phyloP scores from a whole-genome alignment of 2,113 vertebrate genomes.

The Cromileptes altivelis region DNA sequence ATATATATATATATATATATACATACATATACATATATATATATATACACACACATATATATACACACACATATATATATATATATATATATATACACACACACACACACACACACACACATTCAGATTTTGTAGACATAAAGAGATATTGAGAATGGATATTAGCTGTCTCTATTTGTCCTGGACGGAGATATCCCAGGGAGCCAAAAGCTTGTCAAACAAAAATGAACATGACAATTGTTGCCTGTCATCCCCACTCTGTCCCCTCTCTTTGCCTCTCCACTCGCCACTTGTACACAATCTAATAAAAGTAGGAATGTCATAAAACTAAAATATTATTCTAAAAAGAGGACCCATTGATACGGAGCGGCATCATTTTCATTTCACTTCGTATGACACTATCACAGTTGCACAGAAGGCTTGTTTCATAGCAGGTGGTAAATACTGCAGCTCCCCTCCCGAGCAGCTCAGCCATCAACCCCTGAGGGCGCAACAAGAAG shows the following conservation, averaged over 20 bases:
- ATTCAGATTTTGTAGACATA: constrained; percentile 21
- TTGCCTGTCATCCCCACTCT: constrained; percentile 56
- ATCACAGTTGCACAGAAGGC: constrained; percentile 73
- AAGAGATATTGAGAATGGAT: constrained; percentile 28
- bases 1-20: too few relatives aligned
- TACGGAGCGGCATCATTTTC: constrained; percentile 63
- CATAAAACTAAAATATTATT: constrained; percentile 57
- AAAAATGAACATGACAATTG: constrained; percentile 63
- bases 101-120: too few relatives aligned
- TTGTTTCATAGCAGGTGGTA: constrained; percentile 81
- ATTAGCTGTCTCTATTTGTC: constrained; percentile 30
- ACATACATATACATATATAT: too few relatives aligned
- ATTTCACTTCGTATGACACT: constrained; percentile 71
- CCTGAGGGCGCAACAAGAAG: constrained; percentile 66
- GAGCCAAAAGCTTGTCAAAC: constrained; percentile 63
- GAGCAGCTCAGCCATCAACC: constrained; percentile 71
- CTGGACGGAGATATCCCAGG: constrained; percentile 48
- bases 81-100: too few relatives aligned
- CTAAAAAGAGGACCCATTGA: constrained; percentile 60
- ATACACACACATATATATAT: too few relatives aligned
- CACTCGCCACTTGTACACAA: constrained; percentile 54
- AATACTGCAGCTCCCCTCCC: constrained; percentile 71
- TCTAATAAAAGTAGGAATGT: constrained; percentile 65
- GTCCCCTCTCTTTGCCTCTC: constrained; percentile 22
- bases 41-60: too few relatives aligned